phyloP scores from a whole-genome alignment of 2,113 vertebrate species.

The Amblyopsis rosae region DNA sequence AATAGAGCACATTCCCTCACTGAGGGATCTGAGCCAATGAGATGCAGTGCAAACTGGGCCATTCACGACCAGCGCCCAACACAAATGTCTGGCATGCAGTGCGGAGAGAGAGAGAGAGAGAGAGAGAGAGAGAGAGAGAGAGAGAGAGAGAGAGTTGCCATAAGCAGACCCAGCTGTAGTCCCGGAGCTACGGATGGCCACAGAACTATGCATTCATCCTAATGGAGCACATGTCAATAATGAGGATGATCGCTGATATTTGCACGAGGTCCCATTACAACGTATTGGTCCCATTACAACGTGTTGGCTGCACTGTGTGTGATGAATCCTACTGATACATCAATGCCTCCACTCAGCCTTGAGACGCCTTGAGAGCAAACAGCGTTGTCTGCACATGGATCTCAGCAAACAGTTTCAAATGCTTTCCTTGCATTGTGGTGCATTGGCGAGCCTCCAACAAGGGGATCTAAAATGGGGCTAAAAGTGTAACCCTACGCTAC shows the following conservation, averaged over 20 bases:
- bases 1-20: slow-evolving; percentile 3
- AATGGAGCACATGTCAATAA: slow-evolving; percentile 5
- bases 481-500: too few relatives aligned
- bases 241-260: slow-evolving; percentile 19
- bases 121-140: too few relatives aligned
- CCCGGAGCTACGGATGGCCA: neutral
- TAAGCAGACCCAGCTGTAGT: neutral
- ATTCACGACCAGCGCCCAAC: neutral
- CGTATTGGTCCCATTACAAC: too few relatives aligned
- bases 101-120: neutral
- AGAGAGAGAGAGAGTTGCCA: too few relatives aligned
- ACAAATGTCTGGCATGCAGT: neutral
- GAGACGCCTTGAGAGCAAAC: neutral
- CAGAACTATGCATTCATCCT: neutral
- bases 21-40: neutral
- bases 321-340: slow-evolving; percentile 10
- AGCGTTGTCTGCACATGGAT: slow-evolving; percentile 14
- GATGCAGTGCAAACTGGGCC: neutral
- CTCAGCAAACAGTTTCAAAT: slow-evolving; percentile 9
- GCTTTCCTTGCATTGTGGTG: neutral
- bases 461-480: neutral
- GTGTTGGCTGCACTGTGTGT: neutral
- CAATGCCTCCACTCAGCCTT: slow-evolving; percentile 3
- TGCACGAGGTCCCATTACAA: slow-evolving; percentile 22
- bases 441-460: neutral